phyloP scores from a whole-genome alignment of 2,888 invertebrate species.

The Nymphalis urticae region DNA sequence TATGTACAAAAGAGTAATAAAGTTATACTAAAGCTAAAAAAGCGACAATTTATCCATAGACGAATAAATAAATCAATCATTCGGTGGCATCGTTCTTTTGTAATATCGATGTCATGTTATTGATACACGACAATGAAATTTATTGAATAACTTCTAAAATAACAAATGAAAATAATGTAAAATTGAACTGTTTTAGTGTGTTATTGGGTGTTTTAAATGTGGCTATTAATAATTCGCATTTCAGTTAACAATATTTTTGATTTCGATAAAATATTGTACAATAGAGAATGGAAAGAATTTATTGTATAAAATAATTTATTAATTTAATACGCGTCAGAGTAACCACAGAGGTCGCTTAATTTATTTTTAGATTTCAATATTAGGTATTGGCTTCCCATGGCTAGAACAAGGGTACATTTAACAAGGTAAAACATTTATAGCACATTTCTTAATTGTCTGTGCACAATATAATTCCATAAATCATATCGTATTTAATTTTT shows the following conservation, averaged over 20 bases:
- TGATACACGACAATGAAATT: conserved; percentile 18
- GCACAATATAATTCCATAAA: neutral
- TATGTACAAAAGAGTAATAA: conserved; percentile 32
- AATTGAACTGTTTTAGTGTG: conserved; percentile 5
- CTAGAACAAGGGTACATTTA: no score
- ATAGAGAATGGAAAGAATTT: neutral
- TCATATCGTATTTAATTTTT: neutral
- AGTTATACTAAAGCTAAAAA: conserved; percentile 32
- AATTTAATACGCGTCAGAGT: no score
- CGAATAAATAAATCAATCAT: conserved; percentile 32
- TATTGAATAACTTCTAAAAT: conserved; percentile 29
- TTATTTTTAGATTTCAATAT: no score
- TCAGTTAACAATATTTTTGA: neutral
- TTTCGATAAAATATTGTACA: neutral
- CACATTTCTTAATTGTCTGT: no score
- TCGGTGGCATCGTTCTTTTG: conserved; percentile 24
- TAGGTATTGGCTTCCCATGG: no score
- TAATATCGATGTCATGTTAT: conserved; percentile 24
- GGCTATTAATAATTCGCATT: conserved; percentile 5
- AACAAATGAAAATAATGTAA: conserved; percentile 11
- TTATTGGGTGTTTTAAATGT: neutral
- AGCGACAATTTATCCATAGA: conserved; percentile 27
- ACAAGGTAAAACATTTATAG: no score
- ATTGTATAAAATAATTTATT: no score
- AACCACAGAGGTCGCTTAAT: no score